Evolutionary conservation across 2,888 invertebrate species (phyloP), one percentile per base, ranked within the genome.

Genomic region (Harpalus rubripes): DNA sequence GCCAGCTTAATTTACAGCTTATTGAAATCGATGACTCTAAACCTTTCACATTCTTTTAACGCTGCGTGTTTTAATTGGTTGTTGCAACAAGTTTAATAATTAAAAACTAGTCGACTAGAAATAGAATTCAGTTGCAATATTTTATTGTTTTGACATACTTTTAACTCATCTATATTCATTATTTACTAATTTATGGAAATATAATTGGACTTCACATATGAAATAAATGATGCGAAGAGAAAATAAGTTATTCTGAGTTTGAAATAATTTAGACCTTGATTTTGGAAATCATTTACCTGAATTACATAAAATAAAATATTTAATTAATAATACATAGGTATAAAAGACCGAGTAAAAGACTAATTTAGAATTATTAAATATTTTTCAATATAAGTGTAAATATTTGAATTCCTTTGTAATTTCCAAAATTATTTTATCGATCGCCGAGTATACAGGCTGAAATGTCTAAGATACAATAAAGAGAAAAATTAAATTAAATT

Each of bases 21-120:
- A 32, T 65, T 65, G 65, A 65, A 32, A 26, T 39, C 39, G 39
- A 6, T 1, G 39, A 32, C 18, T 26, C 32, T 39, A 59, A 15
- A 15, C 68, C 68, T 68, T 68, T 68, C 68, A 68, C 68, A 68
- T 68, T 76, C 44, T 76, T 76, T 32, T 52, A 44, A 52, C 39
- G 12, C 41, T 52, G 22, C 52, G 52, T 52, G 16, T 76, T 74
- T 76, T 76, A 52, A 76, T 56, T 76, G 44, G 10, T 12, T 52
- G 1, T 52, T 52, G 8, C 12, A 52, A 12, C 10, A 10, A 52
- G 7, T 12, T 12, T 2, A 52, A 59, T 59, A 59, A 59, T 59
- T 16, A 59, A 52, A 52, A 52, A 10, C 44, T 52, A 52, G 7
- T 52, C 10, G 12, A 12, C 44, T 52, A 52, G 8, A 12, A 52